Evolutionary conservation across 2,113 vertebrate genomes (phyloP), one percentile per base, ranked within the genome.

Genomic region (Vulpes ferrilata): DNA sequence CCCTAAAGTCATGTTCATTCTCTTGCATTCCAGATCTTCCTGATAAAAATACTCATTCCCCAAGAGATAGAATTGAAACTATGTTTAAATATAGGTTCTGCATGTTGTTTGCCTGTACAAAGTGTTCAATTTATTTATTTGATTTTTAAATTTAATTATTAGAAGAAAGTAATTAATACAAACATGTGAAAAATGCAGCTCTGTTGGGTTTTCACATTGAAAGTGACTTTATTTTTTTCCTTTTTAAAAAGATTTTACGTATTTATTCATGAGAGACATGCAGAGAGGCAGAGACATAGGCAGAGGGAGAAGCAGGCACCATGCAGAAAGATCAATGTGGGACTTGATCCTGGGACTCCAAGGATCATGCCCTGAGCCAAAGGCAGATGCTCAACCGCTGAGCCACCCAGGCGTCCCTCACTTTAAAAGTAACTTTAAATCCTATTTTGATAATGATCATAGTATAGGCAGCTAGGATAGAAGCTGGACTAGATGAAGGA

Each of bases 381-480:
- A 43, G 43, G 43, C 43, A 43, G 43, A 43, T 6, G 6, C 43
- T 43, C 5, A 43, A 43, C 43, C 7, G 43, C 43, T 43, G 43
- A 43, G 43, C 43, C 43, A 43, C 43, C 43, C 43, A 43, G 43
- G 43, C 43, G 43, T 43, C 43, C 43, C 43, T 43, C 43, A 43
- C 30, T 95, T 95, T 93, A 55, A 84, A 90, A 73, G 25, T 96
- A 53, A 87, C 64, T 84, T 93, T 74, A 93, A 81, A 79, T 93
- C 82, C 73, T 65, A 2, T 79, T 86, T 92, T 86, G 30, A 38
- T 91, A 88, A 38, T 92, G 67, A 55, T 91, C 60, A 13, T 82
- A 30, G 11, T 79, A n/a, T 43, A 8, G 4, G 19, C 71, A 96
- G 82, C 65, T 53, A 67, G 22, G 43, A 22, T 94, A 64, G 91